Base-by-base conservation (phyloP, 2,888 invertebrate genomes). In the Amblyjoppa fuscipennis region DNA sequence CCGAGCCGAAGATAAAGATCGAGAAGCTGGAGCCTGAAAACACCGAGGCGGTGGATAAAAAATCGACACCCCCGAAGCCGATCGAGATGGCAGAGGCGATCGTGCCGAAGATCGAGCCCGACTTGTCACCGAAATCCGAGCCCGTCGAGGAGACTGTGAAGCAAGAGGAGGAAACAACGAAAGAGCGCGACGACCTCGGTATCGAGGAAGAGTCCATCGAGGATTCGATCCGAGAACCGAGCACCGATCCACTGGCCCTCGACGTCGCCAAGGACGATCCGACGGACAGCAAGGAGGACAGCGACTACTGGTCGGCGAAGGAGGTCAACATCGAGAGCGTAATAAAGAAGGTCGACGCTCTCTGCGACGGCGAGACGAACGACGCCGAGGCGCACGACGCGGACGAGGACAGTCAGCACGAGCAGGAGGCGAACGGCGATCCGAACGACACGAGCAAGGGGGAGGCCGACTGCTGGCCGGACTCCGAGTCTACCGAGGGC, bases 251-350 rank as follows among this genome's bases (percentile, higher is more conserved):
- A 1, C 87, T 93, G 0, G 91, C 92, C 5, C 89, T 93, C 4
- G 92, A 92, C 25, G 87, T 87, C 3, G 89, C 91, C 2, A 95
- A 95, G 88, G 95, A 95, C 69, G 95, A 95, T 88, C 93, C 94
- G 4, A 91, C 91, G 0, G 94, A 94, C 75, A 95, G 95, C 49
- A 96, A 96, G 88, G 97, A 97, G 90, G 97, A 97, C 91, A 96
- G 96, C 90, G 97, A 97, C 92, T 96, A 96, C 89, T 97, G 97
- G 97, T 96, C 96, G 51, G 96, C 96, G 6, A 97, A 97, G 93
- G 97, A 97, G 91, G 95, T 97, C 0, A 97, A 97, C 91, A 97
- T 97, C 87, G 97, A 97, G 89, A 97, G 97, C 28, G 97, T 97
- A 1, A 97, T 97, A 86, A 97, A 97, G 93, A 97, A 97, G 90